Conservation (phyloP, 2,888 invertebrate genomes). For the Chouioia cunea region DNA sequence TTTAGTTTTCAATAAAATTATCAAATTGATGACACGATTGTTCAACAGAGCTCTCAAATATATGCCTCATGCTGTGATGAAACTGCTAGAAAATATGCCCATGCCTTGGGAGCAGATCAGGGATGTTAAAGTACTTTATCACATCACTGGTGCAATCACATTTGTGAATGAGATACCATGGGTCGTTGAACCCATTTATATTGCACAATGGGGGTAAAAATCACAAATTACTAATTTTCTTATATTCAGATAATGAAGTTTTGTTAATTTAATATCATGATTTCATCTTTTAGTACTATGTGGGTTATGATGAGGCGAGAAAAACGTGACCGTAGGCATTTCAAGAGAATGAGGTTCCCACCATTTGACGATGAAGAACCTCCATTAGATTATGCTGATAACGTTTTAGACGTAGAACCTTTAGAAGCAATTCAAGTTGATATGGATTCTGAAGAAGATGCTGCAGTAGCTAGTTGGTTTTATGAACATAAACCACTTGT, state of each 20-base stretch:
- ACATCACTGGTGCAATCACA: conserved; percentile 99
- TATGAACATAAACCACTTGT: conserved; percentile 98
- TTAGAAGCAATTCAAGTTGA: conserved; percentile 99
- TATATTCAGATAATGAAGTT: conserved; percentile 3
- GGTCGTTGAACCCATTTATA: conserved; percentile 99
- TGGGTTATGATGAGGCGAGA: conserved; percentile 99
- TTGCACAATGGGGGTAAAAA: conserved; percentile 97
- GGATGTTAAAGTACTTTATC: conserved; percentile 97
- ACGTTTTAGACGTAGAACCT: conserved; percentile 98
- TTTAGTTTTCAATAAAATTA: conserved; percentile 2
- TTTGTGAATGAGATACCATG: conserved; percentile 99
- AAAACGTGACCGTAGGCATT: conserved; percentile 97
- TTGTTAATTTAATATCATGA: conserved; percentile 21
- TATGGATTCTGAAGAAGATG: conserved; percentile 94
- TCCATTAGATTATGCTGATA: conserved; percentile 98
- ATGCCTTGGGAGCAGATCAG: conserved; percentile 99
- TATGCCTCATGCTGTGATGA: conserved; percentile 99
- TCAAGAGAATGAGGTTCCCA: conserved; percentile 99
- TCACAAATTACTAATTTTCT: background rate
- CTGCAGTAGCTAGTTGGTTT: conserved; percentile 94
- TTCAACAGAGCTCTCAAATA: conserved; percentile 90
- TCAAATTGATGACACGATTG: no score
- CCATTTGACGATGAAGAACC: conserved; percentile 99
- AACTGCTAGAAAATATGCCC: conserved; percentile 99
- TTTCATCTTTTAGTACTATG: conserved; percentile 81